Percentiles rank a stretch among this genome's conserved stretches.
These are phyloP conservation scores for Conchocele bisecta DNA, from an alignment of 2,888 invertebrate species.

Conservation along the genomic window DNA sequence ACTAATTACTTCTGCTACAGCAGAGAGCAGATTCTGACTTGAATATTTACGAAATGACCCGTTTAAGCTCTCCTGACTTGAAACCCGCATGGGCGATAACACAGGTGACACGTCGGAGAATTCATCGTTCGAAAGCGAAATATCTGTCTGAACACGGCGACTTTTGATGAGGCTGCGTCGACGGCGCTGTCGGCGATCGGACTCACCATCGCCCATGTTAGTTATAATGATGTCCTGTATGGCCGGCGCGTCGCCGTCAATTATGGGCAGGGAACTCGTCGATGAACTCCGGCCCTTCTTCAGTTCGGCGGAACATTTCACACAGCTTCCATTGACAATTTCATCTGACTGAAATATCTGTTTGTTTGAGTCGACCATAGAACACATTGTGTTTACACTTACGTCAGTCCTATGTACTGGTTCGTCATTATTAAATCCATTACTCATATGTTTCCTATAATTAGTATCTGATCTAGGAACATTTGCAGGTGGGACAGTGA, in stretches of 20 bases:
- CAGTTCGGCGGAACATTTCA: conserved; percentile 61
- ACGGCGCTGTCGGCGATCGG: conserved; percentile 49
- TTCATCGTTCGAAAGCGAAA: conserved; percentile 53
- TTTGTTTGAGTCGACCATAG: conserved; percentile 30
- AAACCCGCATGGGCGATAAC: conserved; percentile 29
- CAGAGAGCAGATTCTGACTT: conserved; percentile 32
- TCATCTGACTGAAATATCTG: conserved; percentile 28
- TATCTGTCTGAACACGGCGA: conserved; percentile 61
- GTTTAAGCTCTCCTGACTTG: conserved; percentile 58
- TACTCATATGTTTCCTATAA: no score
- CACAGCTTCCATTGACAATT: conserved; percentile 53
- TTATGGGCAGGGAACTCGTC: conserved; percentile 47
- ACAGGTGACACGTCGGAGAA: not conserved
- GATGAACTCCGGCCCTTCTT: conserved; percentile 53
- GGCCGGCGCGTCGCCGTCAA: conserved; percentile 55
- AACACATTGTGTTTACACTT: conserved; percentile 57
- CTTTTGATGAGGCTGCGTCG: conserved; percentile 58
- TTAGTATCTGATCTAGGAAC: not conserved
- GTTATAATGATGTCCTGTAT: conserved; percentile 64
- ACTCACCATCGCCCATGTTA: conserved; percentile 43
- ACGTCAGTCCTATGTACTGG: conserved; percentile 48
- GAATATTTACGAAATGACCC: conserved; percentile 38
- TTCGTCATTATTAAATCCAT: conserved; percentile 14
- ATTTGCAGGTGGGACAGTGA: conserved; percentile 39
- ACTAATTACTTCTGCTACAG: conserved; percentile 46